These are phyloP conservation scores for Drosophila emarginata DNA, from an alignment of 2,888 invertebrate genomes.

Conservation along the genomic window DNA sequence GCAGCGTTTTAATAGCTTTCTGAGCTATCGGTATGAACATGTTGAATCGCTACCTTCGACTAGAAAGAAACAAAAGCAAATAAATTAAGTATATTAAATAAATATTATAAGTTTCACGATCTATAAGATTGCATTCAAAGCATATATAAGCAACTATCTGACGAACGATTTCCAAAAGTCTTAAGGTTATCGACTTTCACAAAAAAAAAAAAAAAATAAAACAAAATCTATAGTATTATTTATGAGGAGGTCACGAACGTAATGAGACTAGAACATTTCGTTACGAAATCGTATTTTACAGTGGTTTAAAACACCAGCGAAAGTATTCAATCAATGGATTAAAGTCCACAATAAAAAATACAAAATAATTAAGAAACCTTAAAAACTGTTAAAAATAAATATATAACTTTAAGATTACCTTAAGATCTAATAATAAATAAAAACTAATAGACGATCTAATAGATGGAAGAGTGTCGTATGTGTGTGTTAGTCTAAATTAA, in stretches of 20 bases:
- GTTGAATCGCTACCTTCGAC: slow-evolving; percentile 21
- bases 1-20: slow-evolving; percentile 77
- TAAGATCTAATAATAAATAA: no score
- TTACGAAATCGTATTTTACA: slow-evolving; percentile 6
- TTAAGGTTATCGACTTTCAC: slow-evolving; percentile 53
- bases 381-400: no score
- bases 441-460: no score
- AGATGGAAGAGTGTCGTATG: no score
- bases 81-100: slow-evolving; percentile 2
- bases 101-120: slow-evolving; percentile 14
- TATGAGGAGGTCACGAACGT: slow-evolving; percentile 22
- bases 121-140: slow-evolving; percentile 38
- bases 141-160: slow-evolving; percentile 30
- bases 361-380: no score
- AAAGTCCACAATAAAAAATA: background rate
- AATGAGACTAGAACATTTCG: background rate
- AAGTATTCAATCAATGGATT: background rate
- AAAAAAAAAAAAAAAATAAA: slow-evolving; percentile 24
- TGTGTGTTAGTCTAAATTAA: background rate
- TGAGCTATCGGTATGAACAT: slow-evolving; percentile 81
- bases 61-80: background rate
- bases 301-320: background rate
- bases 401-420: no score
- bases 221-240: slow-evolving; percentile 15
- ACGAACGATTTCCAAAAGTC: slow-evolving; percentile 40